phyloP scores from a whole-genome alignment of 2,113 vertebrate species.

The Callionymus lyra region DNA sequence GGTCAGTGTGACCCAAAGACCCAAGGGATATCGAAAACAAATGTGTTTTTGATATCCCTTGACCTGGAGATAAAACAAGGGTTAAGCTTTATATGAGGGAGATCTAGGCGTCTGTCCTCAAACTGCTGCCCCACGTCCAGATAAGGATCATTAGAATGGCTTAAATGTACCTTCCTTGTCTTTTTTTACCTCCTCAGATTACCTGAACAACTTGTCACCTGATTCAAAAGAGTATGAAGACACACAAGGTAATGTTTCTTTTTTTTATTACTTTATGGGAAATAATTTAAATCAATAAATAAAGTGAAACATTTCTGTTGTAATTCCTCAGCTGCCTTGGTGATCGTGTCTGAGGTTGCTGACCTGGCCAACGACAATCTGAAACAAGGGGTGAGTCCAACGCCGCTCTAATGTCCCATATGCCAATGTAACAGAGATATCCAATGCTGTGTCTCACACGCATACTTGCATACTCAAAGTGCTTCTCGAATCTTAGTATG shows the following conservation, averaged over 20 bases:
- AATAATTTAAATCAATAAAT: conserved; percentile 4
- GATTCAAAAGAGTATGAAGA: conserved; percentile 84
- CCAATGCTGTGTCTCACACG: conserved; percentile 6
- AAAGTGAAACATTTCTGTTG: conserved; percentile 22
- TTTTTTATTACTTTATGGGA: conserved; percentile 6
- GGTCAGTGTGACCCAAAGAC: too few species aligned
- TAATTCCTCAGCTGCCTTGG: conserved; percentile 77
- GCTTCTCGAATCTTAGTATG: too few species aligned
- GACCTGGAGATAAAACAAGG: neutral
- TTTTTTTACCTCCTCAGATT: conserved; percentile 71
- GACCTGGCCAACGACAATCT: conserved; percentile 87
- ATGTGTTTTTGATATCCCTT: too few species aligned
- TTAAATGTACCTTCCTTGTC: neutral
- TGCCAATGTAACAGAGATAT: conserved; percentile 9
- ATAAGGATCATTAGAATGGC: neutral
- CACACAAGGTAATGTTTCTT: conserved; percentile 76
- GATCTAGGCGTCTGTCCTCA: too few species aligned
- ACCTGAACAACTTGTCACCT: conserved; percentile 90
- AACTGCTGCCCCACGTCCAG: neutral
- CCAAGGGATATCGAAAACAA: too few species aligned
- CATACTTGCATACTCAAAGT: neutral
- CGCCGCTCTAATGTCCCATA: conserved; percentile 2
- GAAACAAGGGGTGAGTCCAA: conserved; percentile 84
- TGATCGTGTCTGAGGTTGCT: conserved; percentile 80
- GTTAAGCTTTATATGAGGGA: neutral